phyloP scores from a whole-genome alignment of 1,140 invertebrate species.

The Helicorthomorpha holstii region DNA sequence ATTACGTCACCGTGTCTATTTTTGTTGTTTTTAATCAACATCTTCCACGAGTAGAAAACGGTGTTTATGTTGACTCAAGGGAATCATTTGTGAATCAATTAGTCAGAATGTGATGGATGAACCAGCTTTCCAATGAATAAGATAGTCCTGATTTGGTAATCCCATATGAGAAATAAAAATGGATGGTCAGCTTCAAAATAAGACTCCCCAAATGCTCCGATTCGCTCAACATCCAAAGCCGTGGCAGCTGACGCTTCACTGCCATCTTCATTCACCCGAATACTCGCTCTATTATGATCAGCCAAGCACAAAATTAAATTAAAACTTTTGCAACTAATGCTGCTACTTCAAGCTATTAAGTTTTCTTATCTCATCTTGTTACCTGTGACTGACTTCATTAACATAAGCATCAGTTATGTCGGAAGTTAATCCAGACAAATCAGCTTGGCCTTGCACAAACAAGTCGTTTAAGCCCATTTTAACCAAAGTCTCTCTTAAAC shows the following conservation, averaged over 20 bases:
- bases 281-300: constrained; percentile 14
- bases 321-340: background rate
- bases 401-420: constrained; percentile 13
- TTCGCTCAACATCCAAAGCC: constrained; percentile 12
- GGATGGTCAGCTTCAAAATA: constrained; percentile 28
- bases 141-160: constrained; percentile 22
- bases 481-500: constrained; percentile 12
- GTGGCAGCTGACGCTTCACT: constrained; percentile 16
- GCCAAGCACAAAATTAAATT: background rate
- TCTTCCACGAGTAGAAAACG: too few species aligned
- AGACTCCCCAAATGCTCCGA: constrained; percentile 20
- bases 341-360: background rate
- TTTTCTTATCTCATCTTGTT: too few species aligned
- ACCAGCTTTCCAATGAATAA: constrained; percentile 24
- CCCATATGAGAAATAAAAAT: constrained; percentile 28
- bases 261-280: constrained; percentile 20
- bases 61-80: too few species aligned
- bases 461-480: constrained; percentile 17
- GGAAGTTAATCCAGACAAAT: constrained; percentile 16
- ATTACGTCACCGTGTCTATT: too few species aligned
- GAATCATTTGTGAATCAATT: too few species aligned
- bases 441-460: constrained; percentile 14
- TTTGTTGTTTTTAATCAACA: too few species aligned
- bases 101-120: too few species aligned
- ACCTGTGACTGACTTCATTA: constrained; percentile 19